Conservation (phyloP, 2,888 invertebrate genomes). For the Tyria jacobaeae region DNA sequence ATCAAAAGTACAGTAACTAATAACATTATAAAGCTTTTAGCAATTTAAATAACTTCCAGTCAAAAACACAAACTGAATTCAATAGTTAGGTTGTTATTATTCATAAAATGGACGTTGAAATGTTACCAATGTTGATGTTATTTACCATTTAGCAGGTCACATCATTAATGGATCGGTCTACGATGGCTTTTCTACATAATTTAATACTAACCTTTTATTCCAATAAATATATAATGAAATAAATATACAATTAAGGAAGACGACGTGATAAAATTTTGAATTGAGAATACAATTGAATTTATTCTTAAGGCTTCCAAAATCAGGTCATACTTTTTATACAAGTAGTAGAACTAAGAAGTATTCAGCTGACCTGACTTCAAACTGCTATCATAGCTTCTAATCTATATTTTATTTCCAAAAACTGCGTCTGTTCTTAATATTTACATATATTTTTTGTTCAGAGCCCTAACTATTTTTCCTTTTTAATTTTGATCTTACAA, state of each 20-base stretch:
- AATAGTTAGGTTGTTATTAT: conserved; percentile 4
- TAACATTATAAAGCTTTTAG: conserved; percentile 6
- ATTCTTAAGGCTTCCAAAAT: not conserved
- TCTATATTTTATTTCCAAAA: too few species aligned
- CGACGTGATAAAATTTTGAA: not conserved
- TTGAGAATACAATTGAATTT: conserved; percentile 5
- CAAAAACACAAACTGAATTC: conserved; percentile 4
- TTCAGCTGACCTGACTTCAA: too few species aligned
- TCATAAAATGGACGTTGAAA: conserved; percentile 2
- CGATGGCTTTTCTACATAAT: conserved; percentile 12
- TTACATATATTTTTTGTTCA: too few species aligned
- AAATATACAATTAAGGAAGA: not conserved
- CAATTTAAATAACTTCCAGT: conserved; percentile 1
- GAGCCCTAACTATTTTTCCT: too few species aligned
- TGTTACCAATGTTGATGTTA: conserved; percentile 6
- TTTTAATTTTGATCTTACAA: too few species aligned
- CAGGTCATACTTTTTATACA: not conserved
- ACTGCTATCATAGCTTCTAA: too few species aligned
- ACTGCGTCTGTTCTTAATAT: too few species aligned
- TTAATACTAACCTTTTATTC: not conserved
- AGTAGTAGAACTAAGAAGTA: too few species aligned
- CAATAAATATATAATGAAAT: conserved; percentile 8
- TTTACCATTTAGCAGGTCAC: conserved; percentile 7
- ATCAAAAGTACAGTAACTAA: not conserved
- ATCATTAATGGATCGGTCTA: conserved; percentile 10